Percentiles rank a stretch among this genome's conserved stretches.
Conservation (phyloP, 2,888 invertebrate genomes). For the Athalia rosae region DNA sequence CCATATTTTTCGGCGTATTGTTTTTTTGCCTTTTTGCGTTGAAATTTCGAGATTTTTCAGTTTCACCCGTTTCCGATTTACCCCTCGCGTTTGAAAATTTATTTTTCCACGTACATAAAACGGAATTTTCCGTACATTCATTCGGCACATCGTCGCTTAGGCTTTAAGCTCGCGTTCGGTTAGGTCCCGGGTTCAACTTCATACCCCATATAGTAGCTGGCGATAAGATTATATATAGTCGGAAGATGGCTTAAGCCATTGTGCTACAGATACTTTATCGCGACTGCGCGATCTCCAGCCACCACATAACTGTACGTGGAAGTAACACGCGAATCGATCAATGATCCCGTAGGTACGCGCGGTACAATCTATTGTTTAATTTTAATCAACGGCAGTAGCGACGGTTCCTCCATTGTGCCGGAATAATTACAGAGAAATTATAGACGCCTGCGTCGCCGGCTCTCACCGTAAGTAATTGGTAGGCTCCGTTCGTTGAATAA, state of each 20-base stretch:
- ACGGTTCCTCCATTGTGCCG: not conserved
- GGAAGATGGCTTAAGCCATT: conserved; percentile 4
- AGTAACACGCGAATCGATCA: conserved; percentile 24
- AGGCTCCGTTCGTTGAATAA: not conserved
- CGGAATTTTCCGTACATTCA: too few relatives aligned
- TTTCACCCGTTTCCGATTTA: too few relatives aligned
- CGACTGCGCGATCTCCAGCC: not conserved
- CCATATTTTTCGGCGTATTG: too few relatives aligned
- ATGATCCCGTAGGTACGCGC: conserved; percentile 17
- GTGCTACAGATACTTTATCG: conserved; percentile 26
- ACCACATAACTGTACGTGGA: not conserved
- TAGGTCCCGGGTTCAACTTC: too few relatives aligned
- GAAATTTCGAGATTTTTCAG: too few relatives aligned
- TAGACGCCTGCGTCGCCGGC: not conserved
- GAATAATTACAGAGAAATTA: conserved; percentile 36
- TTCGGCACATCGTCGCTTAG: too few relatives aligned
- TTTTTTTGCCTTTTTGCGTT: too few relatives aligned
- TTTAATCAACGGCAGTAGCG: conserved; percentile 28
- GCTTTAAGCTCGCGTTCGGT: too few relatives aligned
- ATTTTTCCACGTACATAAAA: too few relatives aligned
- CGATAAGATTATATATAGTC: not conserved
- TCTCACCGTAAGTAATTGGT: conserved; percentile 24
- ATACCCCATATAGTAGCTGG: too few relatives aligned
- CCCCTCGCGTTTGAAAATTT: too few relatives aligned
- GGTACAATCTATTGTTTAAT: conserved; percentile 30